These are phyloP conservation scores for Deroplatys truncata DNA, from an alignment of 2,888 invertebrate genomes.

Conservation along the genomic window DNA sequence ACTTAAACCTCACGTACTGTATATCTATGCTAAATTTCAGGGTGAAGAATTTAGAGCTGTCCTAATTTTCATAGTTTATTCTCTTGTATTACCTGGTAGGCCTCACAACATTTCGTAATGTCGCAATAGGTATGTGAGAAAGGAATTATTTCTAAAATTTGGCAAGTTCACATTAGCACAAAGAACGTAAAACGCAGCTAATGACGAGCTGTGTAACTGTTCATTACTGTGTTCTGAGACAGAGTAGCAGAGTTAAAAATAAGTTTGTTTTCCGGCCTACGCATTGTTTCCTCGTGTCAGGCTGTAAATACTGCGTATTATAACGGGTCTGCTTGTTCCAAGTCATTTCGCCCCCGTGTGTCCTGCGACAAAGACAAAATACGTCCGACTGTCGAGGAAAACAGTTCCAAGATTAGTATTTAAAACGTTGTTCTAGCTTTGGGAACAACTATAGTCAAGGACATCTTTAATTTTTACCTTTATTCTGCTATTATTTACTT, in stretches of 20 bases:
- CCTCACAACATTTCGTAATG: too few relatives aligned
- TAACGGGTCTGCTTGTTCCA: not conserved
- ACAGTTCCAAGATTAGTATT: not conserved
- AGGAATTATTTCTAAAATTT: not conserved
- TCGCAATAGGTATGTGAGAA: too few relatives aligned
- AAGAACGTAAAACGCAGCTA: not conserved
- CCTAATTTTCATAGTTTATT: too few relatives aligned
- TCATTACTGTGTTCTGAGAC: not conserved
- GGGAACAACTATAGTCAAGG: too few relatives aligned
- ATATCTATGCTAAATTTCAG: too few relatives aligned
- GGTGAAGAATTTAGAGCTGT: too few relatives aligned
- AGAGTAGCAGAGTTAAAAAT: not conserved
- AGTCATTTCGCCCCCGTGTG: not conserved
- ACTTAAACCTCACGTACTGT: too few relatives aligned
- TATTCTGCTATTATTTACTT: too few relatives aligned
- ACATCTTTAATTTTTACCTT: too few relatives aligned
- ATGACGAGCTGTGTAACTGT: not conserved
- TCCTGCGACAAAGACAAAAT: not conserved
- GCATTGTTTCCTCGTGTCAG: not conserved
- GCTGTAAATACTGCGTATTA: not conserved
- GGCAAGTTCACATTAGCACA: not conserved
- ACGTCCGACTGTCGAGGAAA: not conserved
- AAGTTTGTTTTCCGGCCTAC: not conserved
- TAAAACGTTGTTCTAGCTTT: not conserved
- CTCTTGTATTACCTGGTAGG: too few relatives aligned